Evolutionary conservation across 2,888 invertebrate species (phyloP), one percentile per base, ranked within the genome.

Genomic region (Apodemia duryi): DNA sequence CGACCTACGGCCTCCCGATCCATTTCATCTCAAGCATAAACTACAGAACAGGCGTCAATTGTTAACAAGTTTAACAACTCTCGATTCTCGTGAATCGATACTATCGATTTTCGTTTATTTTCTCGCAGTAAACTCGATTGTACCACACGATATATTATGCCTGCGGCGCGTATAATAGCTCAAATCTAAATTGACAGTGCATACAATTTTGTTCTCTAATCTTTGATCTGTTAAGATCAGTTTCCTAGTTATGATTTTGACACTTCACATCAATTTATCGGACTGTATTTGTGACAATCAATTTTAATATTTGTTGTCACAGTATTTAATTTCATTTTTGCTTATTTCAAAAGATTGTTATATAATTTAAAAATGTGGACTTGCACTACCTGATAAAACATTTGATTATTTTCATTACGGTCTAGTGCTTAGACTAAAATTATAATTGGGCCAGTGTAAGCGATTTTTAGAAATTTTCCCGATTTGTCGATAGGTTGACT

Each of bases 1-100:
- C 87, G 87, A 88, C 88, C 89, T 88, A 83, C 86, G 86, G 85
- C 88, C 86, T 75, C 80, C 73, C 83, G 89, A 88, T 88, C 85
- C 87, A 86, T 88, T 88, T 88, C 89, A 88, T 86, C 88, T 88
- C 83, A 80, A 83, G 83, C 88, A 90, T 90, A 89, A 89, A 89
- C 83, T 87, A 84, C 84, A 79, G 81, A 77, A 80, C 83, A 84
- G 86, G 88, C 89, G 89, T 89, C 90, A 90, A 89, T 87, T 88
- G 88, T 88, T 88, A 90, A 90, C 88, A 88, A 81, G 86, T 83
- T 88, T 88, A 90, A 90, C 88, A 88, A 81, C 86, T 83, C 81
- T 88, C 88, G 88, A 89, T 88, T 86, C 87, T 86, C 85, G 86
- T 86, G 87, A 82, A 84, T 77, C 80, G 88, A 88, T 89, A 83